Evolutionary conservation across 2,888 invertebrate genomes (phyloP).

Genomic region (Pristionchus maxplancki): DNA sequence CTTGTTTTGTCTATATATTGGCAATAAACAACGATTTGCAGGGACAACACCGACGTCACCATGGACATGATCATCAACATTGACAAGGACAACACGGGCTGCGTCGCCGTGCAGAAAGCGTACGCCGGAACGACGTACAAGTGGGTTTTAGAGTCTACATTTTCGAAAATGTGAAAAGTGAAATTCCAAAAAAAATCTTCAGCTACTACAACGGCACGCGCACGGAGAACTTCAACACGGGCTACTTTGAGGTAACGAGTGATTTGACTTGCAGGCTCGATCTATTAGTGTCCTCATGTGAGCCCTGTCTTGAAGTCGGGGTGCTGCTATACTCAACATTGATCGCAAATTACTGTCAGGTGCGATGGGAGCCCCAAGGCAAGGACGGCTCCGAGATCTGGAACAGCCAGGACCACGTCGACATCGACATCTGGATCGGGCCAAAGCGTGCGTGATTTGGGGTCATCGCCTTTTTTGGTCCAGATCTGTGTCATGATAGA

Average conservation of each 20-base stretch:
- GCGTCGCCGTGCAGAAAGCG: background rate
- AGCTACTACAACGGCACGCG: conserved; percentile 12
- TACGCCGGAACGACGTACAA: background rate
- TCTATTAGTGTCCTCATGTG: background rate
- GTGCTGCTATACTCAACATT: no score
- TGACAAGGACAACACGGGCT: background rate
- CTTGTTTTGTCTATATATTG: background rate
- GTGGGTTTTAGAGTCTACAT: no score
- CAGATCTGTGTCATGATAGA: no score
- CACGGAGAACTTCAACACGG: background rate
- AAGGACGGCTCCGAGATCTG: background rate
- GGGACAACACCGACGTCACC: background rate
- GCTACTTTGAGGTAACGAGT: background rate
- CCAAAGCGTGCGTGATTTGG: background rate
- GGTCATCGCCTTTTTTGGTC: no score
- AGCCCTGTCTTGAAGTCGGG: no score
- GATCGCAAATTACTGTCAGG: background rate
- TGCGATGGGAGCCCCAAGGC: background rate
- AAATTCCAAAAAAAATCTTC: background rate
- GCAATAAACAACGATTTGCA: background rate
- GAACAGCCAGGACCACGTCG: background rate
- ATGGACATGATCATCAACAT: background rate
- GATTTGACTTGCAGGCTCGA: background rate
- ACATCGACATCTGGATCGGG: background rate
- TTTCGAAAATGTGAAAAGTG: no score